Conservation (phyloP, 1,140 invertebrate genomes). For the Halictus rubicundus region DNA sequence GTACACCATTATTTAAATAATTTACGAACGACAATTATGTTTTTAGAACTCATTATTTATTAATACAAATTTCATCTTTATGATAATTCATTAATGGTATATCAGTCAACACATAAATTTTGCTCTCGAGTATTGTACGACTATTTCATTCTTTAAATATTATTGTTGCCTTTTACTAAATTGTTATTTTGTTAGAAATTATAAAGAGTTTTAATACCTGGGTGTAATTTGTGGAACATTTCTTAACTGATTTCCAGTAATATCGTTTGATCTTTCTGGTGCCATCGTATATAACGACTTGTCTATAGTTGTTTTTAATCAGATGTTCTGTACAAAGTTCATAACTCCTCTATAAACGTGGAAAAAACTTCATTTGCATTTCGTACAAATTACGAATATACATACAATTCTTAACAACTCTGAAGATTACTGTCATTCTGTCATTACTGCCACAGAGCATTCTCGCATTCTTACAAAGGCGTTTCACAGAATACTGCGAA, state of each 20-base stretch:
- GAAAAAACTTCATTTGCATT: not conserved
- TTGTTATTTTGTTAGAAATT: not conserved
- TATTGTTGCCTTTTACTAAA: not conserved
- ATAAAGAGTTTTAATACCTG: conserved; percentile 58
- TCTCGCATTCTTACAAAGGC: not conserved
- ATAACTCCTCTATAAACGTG: conserved; percentile 1
- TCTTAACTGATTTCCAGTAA: conserved; percentile 64
- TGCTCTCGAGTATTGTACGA: not conserved
- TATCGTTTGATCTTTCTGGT: conserved; percentile 56
- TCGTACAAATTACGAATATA: not conserved
- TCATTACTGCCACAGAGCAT: no score
- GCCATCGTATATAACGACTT: conserved; percentile 33
- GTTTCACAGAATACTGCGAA: no score
- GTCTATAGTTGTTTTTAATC: not conserved
- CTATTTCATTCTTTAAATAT: not conserved
- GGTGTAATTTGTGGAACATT: conserved; percentile 59
- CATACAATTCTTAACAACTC: conserved; percentile 1
- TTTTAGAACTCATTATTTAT: not conserved
- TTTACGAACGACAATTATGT: no score
- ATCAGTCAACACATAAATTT: not conserved
- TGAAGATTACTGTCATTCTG: conserved; percentile 3
- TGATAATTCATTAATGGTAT: not conserved
- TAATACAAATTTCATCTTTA: not conserved
- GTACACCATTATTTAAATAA: no score
- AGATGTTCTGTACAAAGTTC: conserved; percentile 44